Evolutionary conservation across 2,113 vertebrate genomes (phyloP).

Genomic region (Burhinus bistriatus): DNA sequence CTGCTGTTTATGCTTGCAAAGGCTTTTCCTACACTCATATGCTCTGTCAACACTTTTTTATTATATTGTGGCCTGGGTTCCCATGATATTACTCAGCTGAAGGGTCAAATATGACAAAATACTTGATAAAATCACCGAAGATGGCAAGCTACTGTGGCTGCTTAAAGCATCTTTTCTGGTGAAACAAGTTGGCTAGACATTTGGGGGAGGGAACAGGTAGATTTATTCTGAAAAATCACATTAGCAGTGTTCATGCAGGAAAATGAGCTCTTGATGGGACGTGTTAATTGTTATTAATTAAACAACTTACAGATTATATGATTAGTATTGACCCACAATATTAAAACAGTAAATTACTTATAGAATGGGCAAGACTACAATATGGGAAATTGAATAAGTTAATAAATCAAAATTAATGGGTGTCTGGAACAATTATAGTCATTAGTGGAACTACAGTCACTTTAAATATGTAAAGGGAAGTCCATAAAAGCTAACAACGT

Average conservation of each 20-base stretch:
- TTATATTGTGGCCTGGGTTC: not conserved
- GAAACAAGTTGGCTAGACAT: not conserved
- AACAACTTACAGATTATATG: conserved; percentile 38
- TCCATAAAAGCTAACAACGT: not conserved
- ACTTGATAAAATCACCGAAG: not conserved
- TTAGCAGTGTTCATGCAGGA: not conserved
- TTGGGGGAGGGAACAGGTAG: not conserved
- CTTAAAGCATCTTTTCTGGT: not conserved
- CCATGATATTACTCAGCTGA: not conserved
- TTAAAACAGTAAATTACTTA: conserved; percentile 61
- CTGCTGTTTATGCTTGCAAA: not conserved
- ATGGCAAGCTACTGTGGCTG: not conserved
- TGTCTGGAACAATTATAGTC: conserved; percentile 53
- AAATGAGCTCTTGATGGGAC: conserved; percentile 34
- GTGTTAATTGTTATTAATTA: conserved; percentile 66
- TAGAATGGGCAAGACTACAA: conserved; percentile 24
- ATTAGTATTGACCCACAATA: conserved; percentile 60
- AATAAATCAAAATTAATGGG: conserved; percentile 67
- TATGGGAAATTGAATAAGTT: conserved; percentile 4
- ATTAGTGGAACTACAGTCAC: not conserved
- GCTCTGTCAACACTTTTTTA: not conserved
- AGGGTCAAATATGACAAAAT: not conserved
- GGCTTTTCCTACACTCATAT: not conserved
- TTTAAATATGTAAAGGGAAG: conserved; percentile 19
- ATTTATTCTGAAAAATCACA: conserved; percentile 18